Percentiles rank a stretch among this genome's conserved stretches.
Evolutionary conservation across 2,888 invertebrate species (phyloP).

Genomic region (Adineta ricciae): DNA sequence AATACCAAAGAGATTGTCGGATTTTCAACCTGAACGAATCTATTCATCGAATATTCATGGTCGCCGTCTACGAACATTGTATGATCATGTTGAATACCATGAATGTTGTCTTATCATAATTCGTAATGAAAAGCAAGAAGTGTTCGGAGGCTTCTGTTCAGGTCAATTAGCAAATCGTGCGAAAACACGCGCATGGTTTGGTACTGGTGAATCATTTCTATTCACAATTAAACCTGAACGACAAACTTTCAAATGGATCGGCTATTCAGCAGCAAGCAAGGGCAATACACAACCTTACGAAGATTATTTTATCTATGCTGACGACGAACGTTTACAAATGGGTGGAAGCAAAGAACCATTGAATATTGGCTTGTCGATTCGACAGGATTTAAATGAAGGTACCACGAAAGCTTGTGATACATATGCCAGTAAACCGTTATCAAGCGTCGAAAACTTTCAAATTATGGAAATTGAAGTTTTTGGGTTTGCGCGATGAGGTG

Average conservation of each 20-base stretch:
- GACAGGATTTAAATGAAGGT: neutral
- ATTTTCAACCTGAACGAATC: conserved; percentile 24
- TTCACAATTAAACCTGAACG: conserved; percentile 23
- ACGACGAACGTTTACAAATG: conserved; percentile 16
- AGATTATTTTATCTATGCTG: conserved; percentile 14
- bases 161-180: conserved; percentile 24
- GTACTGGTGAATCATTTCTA: conserved; percentile 33
- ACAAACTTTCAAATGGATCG: conserved; percentile 30
- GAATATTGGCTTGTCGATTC: neutral
- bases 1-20: conserved; percentile 26
- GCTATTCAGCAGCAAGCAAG: neutral
- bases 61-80: conserved; percentile 26
- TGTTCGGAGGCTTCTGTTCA: conserved; percentile 32
- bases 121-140: conserved; percentile 8
- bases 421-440: neutral
- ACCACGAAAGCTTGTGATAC: conserved; percentile 6
- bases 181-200: conserved; percentile 3
- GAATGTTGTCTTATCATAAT: conserved; percentile 28
- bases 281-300: neutral
- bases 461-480: conserved; percentile 11
- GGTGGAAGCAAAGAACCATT: neutral
- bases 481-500: neutral
- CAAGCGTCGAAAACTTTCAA: neutral
- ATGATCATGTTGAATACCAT: conserved; percentile 33
- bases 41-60: conserved; percentile 33